These are phyloP conservation scores for Eutrigla gurnardus DNA, from an alignment of 2,797 vertebrate genomes.

Conservation along the genomic window DNA sequence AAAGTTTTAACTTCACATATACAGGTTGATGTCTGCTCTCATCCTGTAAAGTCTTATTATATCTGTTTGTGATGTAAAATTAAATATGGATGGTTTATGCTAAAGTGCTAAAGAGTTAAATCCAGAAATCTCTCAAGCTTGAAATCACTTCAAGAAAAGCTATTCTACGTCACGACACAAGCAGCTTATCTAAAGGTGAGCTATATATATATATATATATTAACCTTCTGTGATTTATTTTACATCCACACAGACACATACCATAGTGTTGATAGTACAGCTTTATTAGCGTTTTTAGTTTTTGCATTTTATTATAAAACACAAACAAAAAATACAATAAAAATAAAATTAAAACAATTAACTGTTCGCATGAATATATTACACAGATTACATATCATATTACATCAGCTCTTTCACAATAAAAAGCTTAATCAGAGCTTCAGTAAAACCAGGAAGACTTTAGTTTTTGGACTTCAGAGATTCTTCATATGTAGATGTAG, in stretches of 20 bases:
- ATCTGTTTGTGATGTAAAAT: neutral
- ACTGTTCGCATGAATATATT: slow-evolving; percentile 34
- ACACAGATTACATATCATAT: slow-evolving; percentile 41
- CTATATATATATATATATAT: neutral
- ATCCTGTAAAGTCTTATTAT: neutral
- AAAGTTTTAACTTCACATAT: neutral
- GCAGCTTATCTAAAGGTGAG: neutral
- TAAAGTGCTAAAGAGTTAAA: slow-evolving; percentile 11
- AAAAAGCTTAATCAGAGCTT: slow-evolving; percentile 56
- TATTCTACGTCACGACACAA: neutral
- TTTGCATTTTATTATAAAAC: slow-evolving; percentile 63
- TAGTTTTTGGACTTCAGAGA: slow-evolving; percentile 40
- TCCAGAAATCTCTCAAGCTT: neutral
- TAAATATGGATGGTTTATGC: neutral
- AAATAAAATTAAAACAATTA: slow-evolving; percentile 53
- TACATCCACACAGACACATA: slow-evolving; percentile 11
- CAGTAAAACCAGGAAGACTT: slow-evolving; percentile 60
- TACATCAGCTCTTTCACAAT: slow-evolving; percentile 50
- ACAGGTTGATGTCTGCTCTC: neutral
- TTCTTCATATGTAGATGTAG: slow-evolving; percentile 47
- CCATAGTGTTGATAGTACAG: slow-evolving; percentile 39
- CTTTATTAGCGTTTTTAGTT: slow-evolving; percentile 69
- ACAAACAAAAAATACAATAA: slow-evolving; percentile 46
- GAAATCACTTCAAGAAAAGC: neutral
- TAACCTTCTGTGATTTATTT: neutral